Conservation (phyloP, 2,113 vertebrate genomes). For the Phrynocephalus versicolor region DNA sequence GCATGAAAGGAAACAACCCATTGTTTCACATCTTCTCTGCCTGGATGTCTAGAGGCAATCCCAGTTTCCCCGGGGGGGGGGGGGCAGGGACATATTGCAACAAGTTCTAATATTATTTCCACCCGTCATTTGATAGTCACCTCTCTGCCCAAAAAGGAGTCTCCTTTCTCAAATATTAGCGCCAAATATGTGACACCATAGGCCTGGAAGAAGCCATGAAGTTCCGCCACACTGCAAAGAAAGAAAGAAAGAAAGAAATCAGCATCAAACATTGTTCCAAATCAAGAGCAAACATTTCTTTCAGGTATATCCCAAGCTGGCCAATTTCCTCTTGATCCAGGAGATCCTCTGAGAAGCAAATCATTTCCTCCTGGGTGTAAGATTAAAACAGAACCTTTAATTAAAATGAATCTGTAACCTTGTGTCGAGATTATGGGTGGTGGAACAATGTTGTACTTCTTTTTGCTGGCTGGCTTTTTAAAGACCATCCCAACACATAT, state of each 20-base stretch:
- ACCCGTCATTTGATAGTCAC: conserved; percentile 78
- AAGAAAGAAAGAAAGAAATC: conserved; percentile 7
- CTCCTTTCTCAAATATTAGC: conserved; percentile 84
- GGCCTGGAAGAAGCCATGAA: conserved; percentile 82
- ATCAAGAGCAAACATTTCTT: neutral
- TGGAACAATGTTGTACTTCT: neutral
- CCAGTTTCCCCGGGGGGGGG: no score
- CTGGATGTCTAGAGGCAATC: no score
- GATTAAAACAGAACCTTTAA: fast-evolving
- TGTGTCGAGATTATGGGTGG: neutral
- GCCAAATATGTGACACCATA: conserved; percentile 81
- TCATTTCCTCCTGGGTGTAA: fast-evolving
- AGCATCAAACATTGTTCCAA: neutral
- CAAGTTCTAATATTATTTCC: no score
- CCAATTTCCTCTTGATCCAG: neutral
- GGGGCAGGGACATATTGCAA: no score
- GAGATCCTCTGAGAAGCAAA: neutral
- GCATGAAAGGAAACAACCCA: no score
- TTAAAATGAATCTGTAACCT: fast-evolving
- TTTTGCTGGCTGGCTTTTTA: neutral
- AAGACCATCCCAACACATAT: neutral
- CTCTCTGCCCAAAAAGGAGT: conserved; percentile 90
- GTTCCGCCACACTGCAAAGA: conserved; percentile 79
- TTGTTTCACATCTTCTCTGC: no score
- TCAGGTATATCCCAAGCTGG: neutral